Evolutionary conservation across 2,113 vertebrate genomes (phyloP), one percentile per base, ranked within the genome.

Genomic region (Capra hircus): DNA sequence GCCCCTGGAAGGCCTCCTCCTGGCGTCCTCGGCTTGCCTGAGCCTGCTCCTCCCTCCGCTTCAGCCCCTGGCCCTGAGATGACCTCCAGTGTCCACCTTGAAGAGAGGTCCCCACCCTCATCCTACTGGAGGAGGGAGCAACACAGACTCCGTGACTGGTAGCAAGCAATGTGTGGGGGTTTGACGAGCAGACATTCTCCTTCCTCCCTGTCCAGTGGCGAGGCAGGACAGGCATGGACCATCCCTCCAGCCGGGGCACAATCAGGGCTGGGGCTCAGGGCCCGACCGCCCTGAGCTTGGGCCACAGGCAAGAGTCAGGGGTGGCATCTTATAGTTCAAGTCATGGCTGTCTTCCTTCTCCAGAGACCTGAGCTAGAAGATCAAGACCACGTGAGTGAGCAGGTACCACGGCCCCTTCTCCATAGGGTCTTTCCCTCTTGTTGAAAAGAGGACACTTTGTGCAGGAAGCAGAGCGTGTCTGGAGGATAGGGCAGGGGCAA

Each of bases 171-270:
- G 1, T 17, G 40, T 25, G 6, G 33, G 8, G 53, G 25, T 4
- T 0, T 3, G 33, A 16, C 21, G 28, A 3, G 13, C 8, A n/a
- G 81, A 12, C 0, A 1, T 2, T 36, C 62, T 30, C 78, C 48
- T 5, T 11, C 33, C 30, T 62, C 3, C 55, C 53, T 21, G 0
- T 5, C 6, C 23, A 10, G 62, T 8, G 17, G 13, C 4, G 9
- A 30, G 4, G 78, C 27, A 9, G 3, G 9, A 25, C 33, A 25
- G 6, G 3, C 55, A 30, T 1, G 14, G 60, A 9, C 36, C 3
- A 6, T 52, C 71, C 78, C 19, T 9, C 21, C 0, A 6, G 33
- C 9, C 0, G 0, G 30, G 80, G 16, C 17, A n/a, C 9, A 6
- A 1, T 13, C 6, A n/a, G 30, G 19, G 10, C 48, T 7, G 48